Evolutionary conservation across 1,140 invertebrate species (phyloP).

Genomic region (Drosophila punjabiensis): DNA sequence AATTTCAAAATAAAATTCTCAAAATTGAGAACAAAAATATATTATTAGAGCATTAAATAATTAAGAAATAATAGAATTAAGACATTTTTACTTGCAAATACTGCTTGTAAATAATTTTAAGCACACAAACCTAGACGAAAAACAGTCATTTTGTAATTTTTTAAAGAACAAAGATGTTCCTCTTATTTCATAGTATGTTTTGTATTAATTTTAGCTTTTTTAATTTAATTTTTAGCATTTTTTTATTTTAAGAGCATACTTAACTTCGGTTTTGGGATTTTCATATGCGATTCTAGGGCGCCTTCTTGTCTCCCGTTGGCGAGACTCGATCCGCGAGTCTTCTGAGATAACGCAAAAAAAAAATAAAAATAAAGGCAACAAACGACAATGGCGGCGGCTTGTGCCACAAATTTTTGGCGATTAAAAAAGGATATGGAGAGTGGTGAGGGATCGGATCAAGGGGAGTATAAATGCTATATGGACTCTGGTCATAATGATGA

Average conservation of each 20-base stretch:
- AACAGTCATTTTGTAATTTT: not conserved
- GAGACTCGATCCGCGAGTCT: conserved; percentile 42
- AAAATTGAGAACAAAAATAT: not conserved
- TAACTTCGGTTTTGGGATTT: not conserved
- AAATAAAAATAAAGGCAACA: conserved; percentile 5
- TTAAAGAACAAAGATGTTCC: no score
- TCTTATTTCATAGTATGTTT: no score
- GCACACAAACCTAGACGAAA: not conserved
- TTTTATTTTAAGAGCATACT: conserved; percentile 14
- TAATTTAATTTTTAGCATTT: no score
- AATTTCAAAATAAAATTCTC: not conserved
- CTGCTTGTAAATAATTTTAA: not conserved
- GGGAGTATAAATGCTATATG: conserved; percentile 23
- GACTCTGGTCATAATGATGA: conserved; percentile 63
- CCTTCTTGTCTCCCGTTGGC: conserved; percentile 33
- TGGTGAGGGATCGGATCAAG: not conserved
- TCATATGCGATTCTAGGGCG: conserved; percentile 20
- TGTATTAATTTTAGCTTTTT: no score
- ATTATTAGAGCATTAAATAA: not conserved
- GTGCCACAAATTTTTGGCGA: conserved; percentile 62
- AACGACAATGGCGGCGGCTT: conserved; percentile 52
- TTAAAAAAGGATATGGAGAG: conserved; percentile 61
- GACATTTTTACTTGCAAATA: not conserved
- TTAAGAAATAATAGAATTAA: not conserved
- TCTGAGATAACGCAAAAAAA: conserved; percentile 38